Conservation (phyloP, 2,888 invertebrate genomes). For the Antitype chi region DNA sequence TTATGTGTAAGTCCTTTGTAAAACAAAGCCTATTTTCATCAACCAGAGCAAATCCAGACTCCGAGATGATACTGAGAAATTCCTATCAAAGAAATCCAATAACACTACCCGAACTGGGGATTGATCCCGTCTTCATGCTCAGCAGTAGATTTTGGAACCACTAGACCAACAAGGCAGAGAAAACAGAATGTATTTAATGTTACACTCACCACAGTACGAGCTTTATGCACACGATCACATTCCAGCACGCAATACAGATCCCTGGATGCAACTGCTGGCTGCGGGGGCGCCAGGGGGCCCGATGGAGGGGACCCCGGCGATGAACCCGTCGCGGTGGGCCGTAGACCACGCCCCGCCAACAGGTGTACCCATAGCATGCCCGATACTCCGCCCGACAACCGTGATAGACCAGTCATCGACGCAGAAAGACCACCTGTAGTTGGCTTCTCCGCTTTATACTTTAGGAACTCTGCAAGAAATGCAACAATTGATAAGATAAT, state of each 20-base stretch:
- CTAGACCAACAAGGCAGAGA: neutral
- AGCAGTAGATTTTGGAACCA: neutral
- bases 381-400: constrained; percentile 91
- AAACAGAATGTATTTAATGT: neutral
- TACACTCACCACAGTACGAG: constrained; percentile 95
- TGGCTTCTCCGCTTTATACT: constrained; percentile 96
- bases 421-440: constrained; percentile 90
- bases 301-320: constrained; percentile 94
- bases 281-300: constrained; percentile 89
- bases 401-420: constrained; percentile 90
- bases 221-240: constrained; percentile 98
- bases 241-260: constrained; percentile 99
- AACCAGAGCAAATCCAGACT: neutral
- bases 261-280: constrained; percentile 89
- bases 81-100: neutral
- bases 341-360: constrained; percentile 96
- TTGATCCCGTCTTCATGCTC: no score
- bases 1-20: neutral
- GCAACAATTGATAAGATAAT: no score
- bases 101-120: neutral
- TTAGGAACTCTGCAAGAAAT: constrained; percentile 93
- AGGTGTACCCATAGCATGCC: constrained; percentile 98
- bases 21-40: neutral
- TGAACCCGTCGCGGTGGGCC: constrained; percentile 93
- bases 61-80: neutral